Evolutionary conservation across 2,113 vertebrate species (phyloP).

Genomic region (Zeus faber): DNA sequence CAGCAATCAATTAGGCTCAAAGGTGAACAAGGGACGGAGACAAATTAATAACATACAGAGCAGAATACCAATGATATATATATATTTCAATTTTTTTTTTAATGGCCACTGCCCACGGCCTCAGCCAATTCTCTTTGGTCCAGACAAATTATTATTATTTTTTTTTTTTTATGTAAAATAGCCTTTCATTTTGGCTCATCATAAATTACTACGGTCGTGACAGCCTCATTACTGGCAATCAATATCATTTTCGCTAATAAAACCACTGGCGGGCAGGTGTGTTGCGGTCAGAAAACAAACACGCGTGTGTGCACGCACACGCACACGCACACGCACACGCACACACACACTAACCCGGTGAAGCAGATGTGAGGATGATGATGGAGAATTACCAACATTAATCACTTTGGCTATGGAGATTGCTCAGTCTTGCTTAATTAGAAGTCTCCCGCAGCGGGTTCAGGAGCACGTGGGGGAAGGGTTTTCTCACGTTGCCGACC

Average conservation of each 20-base stretch:
- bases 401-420: slow-evolving; percentile 44
- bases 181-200: slow-evolving; percentile 26
- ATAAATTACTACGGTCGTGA: slow-evolving; percentile 36
- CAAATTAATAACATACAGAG: slow-evolving; percentile 19
- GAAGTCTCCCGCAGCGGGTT: slow-evolving; percentile 21
- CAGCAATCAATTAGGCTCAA: slow-evolving; percentile 30
- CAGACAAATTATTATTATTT: too few relatives aligned
- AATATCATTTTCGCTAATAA: slow-evolving; percentile 40
- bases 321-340: too few relatives aligned
- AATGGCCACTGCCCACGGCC: too few relatives aligned
- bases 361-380: slow-evolving; percentile 31
- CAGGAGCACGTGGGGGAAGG: slow-evolving; percentile 7
- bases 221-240: slow-evolving; percentile 51
- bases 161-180: too few relatives aligned
- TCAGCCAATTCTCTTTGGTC: too few relatives aligned
- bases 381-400: slow-evolving; percentile 48
- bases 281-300: too few relatives aligned
- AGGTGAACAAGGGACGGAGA: slow-evolving; percentile 8
- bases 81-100: too few relatives aligned
- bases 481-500: too few relatives aligned
- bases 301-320: too few relatives aligned
- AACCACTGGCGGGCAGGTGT: slow-evolving; percentile 17
- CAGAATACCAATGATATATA: slow-evolving; percentile 25
- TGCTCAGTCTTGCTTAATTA: slow-evolving; percentile 41
- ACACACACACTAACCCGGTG: too few relatives aligned